Conservation (phyloP, 2,888 invertebrate genomes). For the Tipula confusa region DNA sequence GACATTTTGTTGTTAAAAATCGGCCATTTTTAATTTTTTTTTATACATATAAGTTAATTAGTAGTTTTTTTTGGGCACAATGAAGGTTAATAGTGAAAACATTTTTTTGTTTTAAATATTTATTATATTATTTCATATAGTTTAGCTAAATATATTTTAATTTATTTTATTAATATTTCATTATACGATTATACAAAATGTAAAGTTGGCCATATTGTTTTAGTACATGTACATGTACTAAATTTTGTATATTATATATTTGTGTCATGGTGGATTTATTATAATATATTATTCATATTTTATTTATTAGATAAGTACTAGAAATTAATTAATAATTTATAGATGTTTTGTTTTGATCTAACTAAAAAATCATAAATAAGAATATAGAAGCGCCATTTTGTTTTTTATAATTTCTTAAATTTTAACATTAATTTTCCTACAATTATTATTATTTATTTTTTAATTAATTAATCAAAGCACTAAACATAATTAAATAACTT, state of each 20-base stretch:
- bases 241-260: too few relatives aligned
- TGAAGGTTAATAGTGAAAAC: neutral
- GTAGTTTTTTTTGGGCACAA: neutral
- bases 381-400: slow-evolving; percentile 13
- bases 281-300: neutral
- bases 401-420: neutral
- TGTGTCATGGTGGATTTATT: slow-evolving; percentile 5
- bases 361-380: neutral
- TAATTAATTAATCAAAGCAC: neutral
- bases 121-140: neutral
- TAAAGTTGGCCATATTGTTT: slow-evolving; percentile 14
- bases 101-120: neutral
- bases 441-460: neutral
- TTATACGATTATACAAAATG: neutral
- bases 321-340: neutral
- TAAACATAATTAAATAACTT: neutral
- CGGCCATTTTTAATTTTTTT: neutral
- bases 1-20: neutral
- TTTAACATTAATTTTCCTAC: neutral
- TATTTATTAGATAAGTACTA: neutral
- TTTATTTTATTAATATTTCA: neutral
- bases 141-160: neutral
- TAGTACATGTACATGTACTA: too few relatives aligned
- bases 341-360: neutral
- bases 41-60: neutral